These are phyloP conservation scores for Limulus polyphemus DNA, from an alignment of 2,888 invertebrate species.

Conservation along the genomic window DNA sequence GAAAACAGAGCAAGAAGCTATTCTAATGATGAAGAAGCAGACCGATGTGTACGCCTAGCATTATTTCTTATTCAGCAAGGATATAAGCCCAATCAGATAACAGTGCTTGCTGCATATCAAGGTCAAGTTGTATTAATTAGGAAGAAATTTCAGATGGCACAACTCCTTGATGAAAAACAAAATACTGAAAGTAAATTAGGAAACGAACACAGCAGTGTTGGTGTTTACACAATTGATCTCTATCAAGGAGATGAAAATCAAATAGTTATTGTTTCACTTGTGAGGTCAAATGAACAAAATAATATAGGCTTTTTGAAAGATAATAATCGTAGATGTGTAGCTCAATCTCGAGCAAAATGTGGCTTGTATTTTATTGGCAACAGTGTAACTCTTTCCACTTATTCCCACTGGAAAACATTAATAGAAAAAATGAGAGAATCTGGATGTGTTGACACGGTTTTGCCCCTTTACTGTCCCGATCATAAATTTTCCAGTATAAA, in stretches of 20 bases:
- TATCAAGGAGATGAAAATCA: conserved; percentile 69
- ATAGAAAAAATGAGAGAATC: too few relatives aligned
- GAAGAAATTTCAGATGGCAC: too few relatives aligned
- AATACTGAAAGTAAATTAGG: background rate
- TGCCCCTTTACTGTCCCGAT: too few relatives aligned
- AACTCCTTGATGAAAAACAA: too few relatives aligned
- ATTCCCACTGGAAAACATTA: too few relatives aligned
- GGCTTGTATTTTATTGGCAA: conserved; percentile 65
- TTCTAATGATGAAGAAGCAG: conserved; percentile 51
- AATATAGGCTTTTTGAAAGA: conserved; percentile 57
- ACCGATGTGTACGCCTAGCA: conserved; percentile 46
- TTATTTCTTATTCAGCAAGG: conserved; percentile 48
- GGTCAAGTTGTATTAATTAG: conserved; percentile 49
- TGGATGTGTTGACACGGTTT: too few relatives aligned
- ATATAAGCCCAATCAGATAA: conserved; percentile 50
- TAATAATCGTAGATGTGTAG: conserved; percentile 51
- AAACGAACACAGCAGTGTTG: background rate
- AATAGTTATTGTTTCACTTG: conserved; percentile 63
- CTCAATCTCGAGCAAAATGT: conserved; percentile 43
- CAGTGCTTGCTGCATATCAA: conserved; percentile 57
- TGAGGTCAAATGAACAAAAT: conserved; percentile 54
- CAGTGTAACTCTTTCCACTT: background rate
- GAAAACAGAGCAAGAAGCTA: conserved; percentile 41
- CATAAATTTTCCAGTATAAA: too few relatives aligned
- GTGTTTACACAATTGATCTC: conserved; percentile 48